Evolutionary conservation across 2,113 vertebrate genomes (phyloP).

Genomic region (Corvus moneduloides): DNA sequence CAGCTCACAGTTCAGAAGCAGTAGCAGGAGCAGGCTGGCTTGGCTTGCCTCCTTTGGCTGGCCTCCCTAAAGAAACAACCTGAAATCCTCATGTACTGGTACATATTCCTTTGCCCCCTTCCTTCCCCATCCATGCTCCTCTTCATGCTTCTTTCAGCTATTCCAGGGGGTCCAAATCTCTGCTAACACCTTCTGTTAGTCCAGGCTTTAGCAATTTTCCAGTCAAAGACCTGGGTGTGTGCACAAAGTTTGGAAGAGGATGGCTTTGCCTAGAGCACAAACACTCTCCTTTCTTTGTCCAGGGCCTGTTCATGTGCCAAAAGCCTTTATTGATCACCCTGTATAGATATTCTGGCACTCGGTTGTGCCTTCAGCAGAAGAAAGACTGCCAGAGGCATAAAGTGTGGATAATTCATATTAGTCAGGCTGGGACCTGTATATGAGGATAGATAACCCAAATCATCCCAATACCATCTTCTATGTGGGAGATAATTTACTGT

Average conservation of each 20-base stretch:
- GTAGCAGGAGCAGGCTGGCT: not conserved
- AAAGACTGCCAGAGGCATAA: not conserved
- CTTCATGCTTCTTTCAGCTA: not conserved
- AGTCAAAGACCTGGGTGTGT: not conserved
- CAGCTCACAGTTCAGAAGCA: not conserved
- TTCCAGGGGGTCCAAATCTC: not conserved
- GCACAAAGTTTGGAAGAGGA: not conserved
- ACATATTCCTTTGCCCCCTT: not conserved
- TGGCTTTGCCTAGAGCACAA: not conserved
- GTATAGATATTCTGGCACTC: not conserved
- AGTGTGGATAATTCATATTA: not conserved
- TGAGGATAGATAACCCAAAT: not conserved
- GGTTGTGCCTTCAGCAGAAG: not conserved
- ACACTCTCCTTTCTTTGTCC: not conserved
- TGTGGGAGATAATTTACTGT: not conserved
- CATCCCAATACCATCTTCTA: not conserved
- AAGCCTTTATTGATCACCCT: not conserved
- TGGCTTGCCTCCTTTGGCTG: not conserved
- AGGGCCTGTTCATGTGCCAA: not conserved
- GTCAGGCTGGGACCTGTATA: not conserved
- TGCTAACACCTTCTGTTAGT: not conserved
- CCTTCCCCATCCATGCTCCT: not conserved
- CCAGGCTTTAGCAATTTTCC: not conserved
- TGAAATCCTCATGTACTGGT: accelerated
- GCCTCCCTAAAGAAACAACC: not conserved